Percentiles rank a stretch among this genome's conserved stretches.
phyloP scores from a whole-genome alignment of 2,113 vertebrate genomes.

The Hyaena hyaena region DNA sequence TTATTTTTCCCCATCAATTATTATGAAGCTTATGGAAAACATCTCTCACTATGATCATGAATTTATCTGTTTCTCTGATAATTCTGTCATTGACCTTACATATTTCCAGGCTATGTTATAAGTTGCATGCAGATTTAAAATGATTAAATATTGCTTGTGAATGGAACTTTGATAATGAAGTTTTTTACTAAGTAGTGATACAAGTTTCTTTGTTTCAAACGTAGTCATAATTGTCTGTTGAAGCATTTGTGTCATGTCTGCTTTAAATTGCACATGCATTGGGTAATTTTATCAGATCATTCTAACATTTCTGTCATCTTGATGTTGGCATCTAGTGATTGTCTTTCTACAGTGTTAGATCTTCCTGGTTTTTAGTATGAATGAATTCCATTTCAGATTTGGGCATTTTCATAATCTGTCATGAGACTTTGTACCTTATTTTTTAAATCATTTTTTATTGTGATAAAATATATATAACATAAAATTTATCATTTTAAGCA shows the following conservation, averaged over 20 bases:
- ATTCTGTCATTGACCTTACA: neutral
- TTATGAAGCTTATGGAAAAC: neutral
- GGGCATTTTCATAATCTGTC: slow-evolving; percentile 28
- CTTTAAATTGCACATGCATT: neutral
- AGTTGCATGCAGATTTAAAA: neutral
- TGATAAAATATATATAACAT: neutral
- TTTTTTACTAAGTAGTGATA: neutral
- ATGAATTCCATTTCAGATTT: slow-evolving; percentile 25
- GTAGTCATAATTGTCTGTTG: neutral
- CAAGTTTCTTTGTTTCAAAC: neutral
- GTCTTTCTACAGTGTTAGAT: slow-evolving; percentile 4
- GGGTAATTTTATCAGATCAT: slow-evolving; percentile 23
- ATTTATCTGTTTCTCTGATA: neutral
- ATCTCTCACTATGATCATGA: neutral
- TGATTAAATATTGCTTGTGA: neutral
- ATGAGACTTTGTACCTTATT: neutral
- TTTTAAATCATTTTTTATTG: neutral
- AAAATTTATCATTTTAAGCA: neutral
- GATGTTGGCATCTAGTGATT: neutral
- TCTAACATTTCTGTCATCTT: neutral
- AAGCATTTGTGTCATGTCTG: neutral
- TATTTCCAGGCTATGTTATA: neutral
- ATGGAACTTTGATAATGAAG: neutral
- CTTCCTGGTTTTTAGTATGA: neutral
- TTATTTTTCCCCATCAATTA: neutral